These are phyloP conservation scores for Mastigias papua DNA, from an alignment of 30 jellyfish, hydroid and myxozoan genomes.

Conservation along the genomic window DNA sequence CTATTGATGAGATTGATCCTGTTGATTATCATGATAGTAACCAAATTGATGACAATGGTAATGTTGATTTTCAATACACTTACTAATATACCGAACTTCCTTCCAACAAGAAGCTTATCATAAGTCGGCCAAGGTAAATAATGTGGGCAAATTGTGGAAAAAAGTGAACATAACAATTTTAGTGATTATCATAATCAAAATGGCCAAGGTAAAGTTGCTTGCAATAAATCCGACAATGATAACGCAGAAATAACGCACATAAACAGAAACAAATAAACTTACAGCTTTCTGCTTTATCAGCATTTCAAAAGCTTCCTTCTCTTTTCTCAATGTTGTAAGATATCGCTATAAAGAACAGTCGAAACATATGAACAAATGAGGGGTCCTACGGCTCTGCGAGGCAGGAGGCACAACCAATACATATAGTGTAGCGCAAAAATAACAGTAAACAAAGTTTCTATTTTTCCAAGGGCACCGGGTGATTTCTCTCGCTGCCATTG, in stretches of 20 bases:
- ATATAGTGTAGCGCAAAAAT: no score
- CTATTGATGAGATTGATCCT: not conserved
- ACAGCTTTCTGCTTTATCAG: slow-evolving; percentile 93
- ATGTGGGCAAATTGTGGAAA: no score
- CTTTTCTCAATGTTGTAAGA: slow-evolving; percentile 89
- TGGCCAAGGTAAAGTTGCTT: not conserved
- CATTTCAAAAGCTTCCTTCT: slow-evolving; percentile 96
- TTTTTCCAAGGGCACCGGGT: no score
- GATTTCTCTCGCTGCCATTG: no score
- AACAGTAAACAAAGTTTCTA: no score
- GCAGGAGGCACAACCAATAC: no score
- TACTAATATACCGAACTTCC: no score
- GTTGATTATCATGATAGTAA: not conserved
- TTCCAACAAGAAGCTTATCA: no score
- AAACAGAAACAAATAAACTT: slow-evolving; percentile 19
- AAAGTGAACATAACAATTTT: not conserved
- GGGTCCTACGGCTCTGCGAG: no score
- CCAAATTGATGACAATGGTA: not conserved
- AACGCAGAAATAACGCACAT: not conserved
- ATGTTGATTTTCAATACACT: not conserved
- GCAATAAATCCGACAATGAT: not conserved
- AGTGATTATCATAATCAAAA: not conserved
- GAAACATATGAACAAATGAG: not conserved
- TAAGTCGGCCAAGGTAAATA: no score
- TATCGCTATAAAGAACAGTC: slow-evolving; percentile 57